Base-by-base conservation (phyloP, 2,888 invertebrate species). In the Lasioglossum marginatum region DNA sequence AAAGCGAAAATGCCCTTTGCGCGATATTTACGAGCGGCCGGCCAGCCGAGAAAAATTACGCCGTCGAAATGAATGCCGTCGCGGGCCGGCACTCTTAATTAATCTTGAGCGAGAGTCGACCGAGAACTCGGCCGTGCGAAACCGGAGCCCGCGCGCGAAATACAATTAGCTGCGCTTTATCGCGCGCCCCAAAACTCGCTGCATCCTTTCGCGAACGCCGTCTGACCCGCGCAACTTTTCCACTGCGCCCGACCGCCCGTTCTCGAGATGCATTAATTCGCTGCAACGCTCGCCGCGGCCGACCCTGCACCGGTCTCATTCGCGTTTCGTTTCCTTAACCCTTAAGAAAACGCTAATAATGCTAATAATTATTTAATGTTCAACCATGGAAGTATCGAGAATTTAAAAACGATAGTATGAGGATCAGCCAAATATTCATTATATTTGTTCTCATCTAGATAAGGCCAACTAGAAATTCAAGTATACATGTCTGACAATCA, bases 11-110 rank as follows among this genome's bases (percentile, higher is more conserved):
- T 31, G 63, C 66, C 5, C 23, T 71, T 71, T 74, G 27, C 31
- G 27, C 71, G n/a, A 31, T 79, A 74, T 68, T 75, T 77, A 85
- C 77, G 80, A 76, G 60, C 37, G 43, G 27, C 10, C 19, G 10
- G 23, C 2, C n/a, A 27, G 19, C 12, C 52, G 77, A 78, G 83
- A 77, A 77, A 82, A 79, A 79, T 63, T 76, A 60, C 63, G 34
- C 31, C 37, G 23, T 45, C 37, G 31, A 31, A 76, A 78, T 80
- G 57, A 85, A 82, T 78, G 31, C 60, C 60, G 60, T n/a, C 74
- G 16, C 27, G 45, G 34, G 23, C 19, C 16, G 34, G 1, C n/a
- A 3, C 34, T 70, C 52, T 57, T 31, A 45, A 87, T 83, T 83
- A 66, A 81, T 80, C 77, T 52, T 5, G 2, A n/a, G 23, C 57